Evolutionary conservation across 92 coral and sea anemone genomes (phyloP).

Genomic region (Palythoa grandiflora): DNA sequence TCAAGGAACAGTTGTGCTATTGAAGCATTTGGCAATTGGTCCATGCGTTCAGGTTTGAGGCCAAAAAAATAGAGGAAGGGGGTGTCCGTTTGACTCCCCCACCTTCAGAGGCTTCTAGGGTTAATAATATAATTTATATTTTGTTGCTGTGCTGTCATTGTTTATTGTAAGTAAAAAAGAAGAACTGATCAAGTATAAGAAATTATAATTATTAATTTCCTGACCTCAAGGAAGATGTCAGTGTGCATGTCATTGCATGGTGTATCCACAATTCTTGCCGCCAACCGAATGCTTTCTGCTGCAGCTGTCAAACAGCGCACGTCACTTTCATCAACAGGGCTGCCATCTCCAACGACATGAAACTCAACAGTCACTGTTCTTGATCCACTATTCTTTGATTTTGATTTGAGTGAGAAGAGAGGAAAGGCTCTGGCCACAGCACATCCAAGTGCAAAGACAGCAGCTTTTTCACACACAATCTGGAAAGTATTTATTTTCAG

Average conservation of each 20-base stretch:
- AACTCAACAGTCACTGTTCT: slow-evolving; percentile 91
- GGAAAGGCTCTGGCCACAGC: slow-evolving; percentile 94
- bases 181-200: too few relatives aligned
- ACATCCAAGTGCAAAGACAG: slow-evolving; percentile 91
- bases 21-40: too few relatives aligned
- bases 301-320: slow-evolving; percentile 75
- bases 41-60: too few relatives aligned
- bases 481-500: not conserved
- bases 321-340: slow-evolving; percentile 79
- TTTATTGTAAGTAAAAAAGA: too few relatives aligned
- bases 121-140: too few relatives aligned
- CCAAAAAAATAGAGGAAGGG: too few relatives aligned
- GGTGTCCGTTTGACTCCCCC: too few relatives aligned
- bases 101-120: too few relatives aligned
- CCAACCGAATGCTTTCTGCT: slow-evolving; percentile 91
- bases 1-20: too few relatives aligned
- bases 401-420: slow-evolving; percentile 76
- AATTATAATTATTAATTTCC: not conserved
- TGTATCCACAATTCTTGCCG: slow-evolving; percentile 91
- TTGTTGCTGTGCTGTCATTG: too few relatives aligned
- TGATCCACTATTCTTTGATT: slow-evolving; percentile 27
- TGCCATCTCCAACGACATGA: slow-evolving; percentile 75
- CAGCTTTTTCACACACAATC: slow-evolving; percentile 93
- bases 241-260: slow-evolving; percentile 98
- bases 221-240: slow-evolving; percentile 89